Percentiles rank a stretch among this genome's conserved stretches.
phyloP scores from a whole-genome alignment of 1,140 invertebrate species.

The Ctenoplectra terminalis region DNA sequence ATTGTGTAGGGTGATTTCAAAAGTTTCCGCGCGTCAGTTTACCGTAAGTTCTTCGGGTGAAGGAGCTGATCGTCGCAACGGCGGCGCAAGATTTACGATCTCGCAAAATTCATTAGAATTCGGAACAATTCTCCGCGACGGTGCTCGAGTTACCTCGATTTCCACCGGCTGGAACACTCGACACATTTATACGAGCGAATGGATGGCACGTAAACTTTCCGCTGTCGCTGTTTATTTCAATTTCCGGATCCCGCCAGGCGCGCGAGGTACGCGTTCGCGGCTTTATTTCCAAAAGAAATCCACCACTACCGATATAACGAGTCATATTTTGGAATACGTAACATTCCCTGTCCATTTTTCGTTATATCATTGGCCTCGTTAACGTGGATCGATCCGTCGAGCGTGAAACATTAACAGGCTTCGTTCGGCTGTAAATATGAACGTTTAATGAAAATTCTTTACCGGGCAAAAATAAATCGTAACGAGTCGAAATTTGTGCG shows the following conservation, averaged over 20 bases:
- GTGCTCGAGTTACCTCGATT: background rate
- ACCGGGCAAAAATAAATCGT: background rate
- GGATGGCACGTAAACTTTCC: slow-evolving; percentile 39
- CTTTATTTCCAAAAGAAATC: slow-evolving; percentile 8
- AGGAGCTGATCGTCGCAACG: background rate
- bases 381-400: slow-evolving; percentile 17
- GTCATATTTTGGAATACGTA: no score
- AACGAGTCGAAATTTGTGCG: background rate
- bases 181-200: slow-evolving; percentile 16
- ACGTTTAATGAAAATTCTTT: slow-evolving; percentile 36
- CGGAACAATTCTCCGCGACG: slow-evolving; percentile 16
- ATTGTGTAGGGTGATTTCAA: background rate
- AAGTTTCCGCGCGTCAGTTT: background rate
- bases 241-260: background rate
- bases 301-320: no score
- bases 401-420: background rate
- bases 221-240: slow-evolving; percentile 20
- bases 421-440: background rate
- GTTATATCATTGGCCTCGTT: background rate
- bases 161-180: background rate
- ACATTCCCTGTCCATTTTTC: background rate
- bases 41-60: background rate
- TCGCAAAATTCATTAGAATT: slow-evolving; percentile 38
- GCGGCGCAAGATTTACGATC: background rate
- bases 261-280: background rate